A percentile compares a stretch with the other conserved stretches of the same genome.
phyloP scores from a whole-genome alignment of 2,888 invertebrate genomes.

The Callyntrura sp. region DNA sequence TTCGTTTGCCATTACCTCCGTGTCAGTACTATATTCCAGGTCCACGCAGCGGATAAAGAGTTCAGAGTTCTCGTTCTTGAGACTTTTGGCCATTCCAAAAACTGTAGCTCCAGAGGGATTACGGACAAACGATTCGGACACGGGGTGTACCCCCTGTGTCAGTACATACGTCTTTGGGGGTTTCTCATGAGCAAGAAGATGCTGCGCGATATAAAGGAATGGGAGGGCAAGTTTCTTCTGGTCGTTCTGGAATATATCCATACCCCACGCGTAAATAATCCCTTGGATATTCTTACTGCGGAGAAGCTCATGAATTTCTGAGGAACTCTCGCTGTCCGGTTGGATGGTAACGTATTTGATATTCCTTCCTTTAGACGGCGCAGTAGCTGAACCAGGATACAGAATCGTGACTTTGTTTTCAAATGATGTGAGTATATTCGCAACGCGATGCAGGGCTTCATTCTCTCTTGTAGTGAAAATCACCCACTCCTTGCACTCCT shows the following conservation, averaged over 20 bases:
- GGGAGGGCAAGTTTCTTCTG: slow-evolving; percentile 1
- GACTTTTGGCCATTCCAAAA: slow-evolving; percentile 36
- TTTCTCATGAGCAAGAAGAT: not conserved
- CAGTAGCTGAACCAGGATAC: not conserved
- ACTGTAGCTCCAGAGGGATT: slow-evolving; percentile 24
- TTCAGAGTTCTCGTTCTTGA: slow-evolving; percentile 56
- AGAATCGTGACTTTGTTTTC: not conserved
- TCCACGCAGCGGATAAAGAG: slow-evolving; percentile 14
- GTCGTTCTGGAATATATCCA: not conserved
- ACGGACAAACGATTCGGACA: not conserved
- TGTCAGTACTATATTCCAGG: not conserved
- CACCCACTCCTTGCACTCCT: not conserved
- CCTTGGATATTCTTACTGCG: not conserved
- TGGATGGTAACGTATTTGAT: no score
- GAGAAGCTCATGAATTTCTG: no score
- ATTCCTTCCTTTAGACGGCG: no score
- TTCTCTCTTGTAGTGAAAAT: not conserved
- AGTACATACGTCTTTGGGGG: slow-evolving; percentile 18
- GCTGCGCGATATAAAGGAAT: not conserved
- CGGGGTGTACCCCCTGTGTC: not conserved
- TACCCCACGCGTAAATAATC: slow-evolving; percentile 14
- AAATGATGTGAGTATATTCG: not conserved
- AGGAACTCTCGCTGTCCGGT: no score
- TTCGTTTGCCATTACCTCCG: not conserved
- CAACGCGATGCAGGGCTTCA: no score